Percentiles rank a stretch among this genome's conserved stretches.
Conservation (phyloP, 2,888 invertebrate genomes). For the Zaprionus lineosus region DNA sequence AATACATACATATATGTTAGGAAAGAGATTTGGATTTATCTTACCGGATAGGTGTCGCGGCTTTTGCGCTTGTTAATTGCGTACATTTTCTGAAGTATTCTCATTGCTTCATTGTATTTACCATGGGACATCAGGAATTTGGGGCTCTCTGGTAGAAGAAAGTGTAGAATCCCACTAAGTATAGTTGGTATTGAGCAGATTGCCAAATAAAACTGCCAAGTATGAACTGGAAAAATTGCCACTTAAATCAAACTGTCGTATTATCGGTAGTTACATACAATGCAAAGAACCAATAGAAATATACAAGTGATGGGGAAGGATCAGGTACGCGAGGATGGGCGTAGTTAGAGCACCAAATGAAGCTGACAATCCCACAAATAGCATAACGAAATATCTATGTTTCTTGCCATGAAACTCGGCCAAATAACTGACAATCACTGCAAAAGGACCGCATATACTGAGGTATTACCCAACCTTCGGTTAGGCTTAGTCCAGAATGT, state of each 20-base stretch:
- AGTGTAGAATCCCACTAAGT: slow-evolving; percentile 52
- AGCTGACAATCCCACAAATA: slow-evolving; percentile 86
- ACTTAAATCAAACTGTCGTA: neutral
- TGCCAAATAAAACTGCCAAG: slow-evolving; percentile 73
- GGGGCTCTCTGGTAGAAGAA: slow-evolving; percentile 78
- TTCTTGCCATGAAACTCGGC: slow-evolving; percentile 88
- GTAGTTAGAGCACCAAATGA: slow-evolving; percentile 86
- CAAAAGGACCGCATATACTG: slow-evolving; percentile 88
- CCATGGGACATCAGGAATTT: slow-evolving; percentile 80
- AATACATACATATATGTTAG: too few species aligned
- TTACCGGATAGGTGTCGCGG: slow-evolving; percentile 86
- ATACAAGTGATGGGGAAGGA: slow-evolving; percentile 84
- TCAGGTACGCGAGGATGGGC: slow-evolving; percentile 87
- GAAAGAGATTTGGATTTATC: neutral
- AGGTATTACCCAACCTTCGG: too few species aligned
- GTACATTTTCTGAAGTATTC: slow-evolving; percentile 84
- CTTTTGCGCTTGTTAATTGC: slow-evolving; percentile 86
- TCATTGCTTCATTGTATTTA: slow-evolving; percentile 68
- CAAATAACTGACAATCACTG: slow-evolving; percentile 88
- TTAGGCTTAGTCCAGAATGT: too few species aligned
- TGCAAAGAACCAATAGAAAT: slow-evolving; percentile 31
- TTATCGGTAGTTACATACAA: slow-evolving; percentile 35
- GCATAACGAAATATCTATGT: slow-evolving; percentile 86
- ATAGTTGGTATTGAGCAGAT: slow-evolving; percentile 61
- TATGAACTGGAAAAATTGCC: slow-evolving; percentile 43